Percentiles rank a stretch among this genome's conserved stretches.
These are phyloP conservation scores for Caenorhabditis latens DNA, from an alignment of 1,140 invertebrate genomes.

Conservation along the genomic window DNA sequence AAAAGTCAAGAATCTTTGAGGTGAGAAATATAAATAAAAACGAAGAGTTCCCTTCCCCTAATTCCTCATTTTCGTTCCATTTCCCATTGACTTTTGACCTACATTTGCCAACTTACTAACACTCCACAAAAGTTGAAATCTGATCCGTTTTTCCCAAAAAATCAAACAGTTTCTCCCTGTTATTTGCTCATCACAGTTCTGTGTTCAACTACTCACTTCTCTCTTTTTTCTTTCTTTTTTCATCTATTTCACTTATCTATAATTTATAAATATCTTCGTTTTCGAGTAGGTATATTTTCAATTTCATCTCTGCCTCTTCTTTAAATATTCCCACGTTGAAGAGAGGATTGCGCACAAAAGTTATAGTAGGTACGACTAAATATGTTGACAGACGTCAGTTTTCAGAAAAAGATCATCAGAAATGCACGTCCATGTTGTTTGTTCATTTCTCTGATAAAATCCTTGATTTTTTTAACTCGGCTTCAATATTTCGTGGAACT, in stretches of 20 bases:
- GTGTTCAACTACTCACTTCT: neutral
- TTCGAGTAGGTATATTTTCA: neutral
- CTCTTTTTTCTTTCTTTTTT: neutral
- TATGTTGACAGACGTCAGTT: neutral
- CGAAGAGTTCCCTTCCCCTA: too few species aligned
- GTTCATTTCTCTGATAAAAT: neutral
- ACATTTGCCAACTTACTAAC: neutral
- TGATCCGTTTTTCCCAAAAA: neutral
- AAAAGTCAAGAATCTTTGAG: too few species aligned
- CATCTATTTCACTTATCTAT: neutral
- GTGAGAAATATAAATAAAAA: too few species aligned
- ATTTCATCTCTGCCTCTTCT: neutral
- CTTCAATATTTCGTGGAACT: neutral
- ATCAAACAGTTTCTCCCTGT: slow-evolving; percentile 7
- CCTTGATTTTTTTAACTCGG: neutral
- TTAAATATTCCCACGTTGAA: slow-evolving; percentile 13
- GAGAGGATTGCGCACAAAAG: neutral
- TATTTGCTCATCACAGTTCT: slow-evolving; percentile 20
- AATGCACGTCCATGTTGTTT: slow-evolving; percentile 1
- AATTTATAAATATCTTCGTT: slow-evolving; percentile 11
- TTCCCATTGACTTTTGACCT: slow-evolving; percentile 4
- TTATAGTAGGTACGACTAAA: neutral
- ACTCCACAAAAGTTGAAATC: neutral
- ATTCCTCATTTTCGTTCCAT: neutral
- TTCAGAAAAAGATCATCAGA: neutral